Evolutionary conservation across 2,113 vertebrate genomes (phyloP).

Genomic region (Perca schrenkii): DNA sequence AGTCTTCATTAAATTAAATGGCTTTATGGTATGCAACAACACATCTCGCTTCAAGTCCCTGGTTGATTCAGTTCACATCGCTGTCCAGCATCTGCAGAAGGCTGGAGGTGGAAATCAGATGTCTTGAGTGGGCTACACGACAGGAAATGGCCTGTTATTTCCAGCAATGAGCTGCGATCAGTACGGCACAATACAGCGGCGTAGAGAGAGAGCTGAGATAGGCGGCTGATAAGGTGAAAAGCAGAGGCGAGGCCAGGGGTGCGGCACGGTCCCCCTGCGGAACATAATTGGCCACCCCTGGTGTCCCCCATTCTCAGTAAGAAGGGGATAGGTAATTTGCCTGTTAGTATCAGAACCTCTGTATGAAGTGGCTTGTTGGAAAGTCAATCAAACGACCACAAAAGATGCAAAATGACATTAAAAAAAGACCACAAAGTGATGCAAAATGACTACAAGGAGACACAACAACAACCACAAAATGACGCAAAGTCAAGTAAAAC

Average conservation of each 20-base stretch:
- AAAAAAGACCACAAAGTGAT: neutral
- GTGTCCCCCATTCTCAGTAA: no score
- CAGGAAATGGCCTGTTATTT: conserved; percentile 61
- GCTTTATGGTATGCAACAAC: neutral
- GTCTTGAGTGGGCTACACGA: conserved; percentile 21
- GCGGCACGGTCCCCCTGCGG: no score
- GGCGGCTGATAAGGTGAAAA: neutral
- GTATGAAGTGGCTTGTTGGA: neutral
- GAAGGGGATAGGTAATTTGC: neutral
- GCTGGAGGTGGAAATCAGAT: conserved; percentile 45
- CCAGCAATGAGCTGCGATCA: conserved; percentile 18
- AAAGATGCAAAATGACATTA: neutral
- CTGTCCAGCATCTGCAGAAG: conserved; percentile 39
- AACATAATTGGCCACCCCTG: no score
- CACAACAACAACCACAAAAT: neutral
- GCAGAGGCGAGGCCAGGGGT: neutral
- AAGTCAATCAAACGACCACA: neutral
- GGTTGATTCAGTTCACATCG: conserved; percentile 24
- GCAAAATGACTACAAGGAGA: neutral
- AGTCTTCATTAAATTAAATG: conserved; percentile 23
- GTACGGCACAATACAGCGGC: neutral
- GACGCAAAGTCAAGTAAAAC: neutral
- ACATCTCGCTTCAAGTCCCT: neutral
- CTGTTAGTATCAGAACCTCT: neutral
- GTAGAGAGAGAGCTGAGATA: neutral